Evolutionary conservation across 2,888 invertebrate species (phyloP).

Genomic region (Tuberolachnus salignus): DNA sequence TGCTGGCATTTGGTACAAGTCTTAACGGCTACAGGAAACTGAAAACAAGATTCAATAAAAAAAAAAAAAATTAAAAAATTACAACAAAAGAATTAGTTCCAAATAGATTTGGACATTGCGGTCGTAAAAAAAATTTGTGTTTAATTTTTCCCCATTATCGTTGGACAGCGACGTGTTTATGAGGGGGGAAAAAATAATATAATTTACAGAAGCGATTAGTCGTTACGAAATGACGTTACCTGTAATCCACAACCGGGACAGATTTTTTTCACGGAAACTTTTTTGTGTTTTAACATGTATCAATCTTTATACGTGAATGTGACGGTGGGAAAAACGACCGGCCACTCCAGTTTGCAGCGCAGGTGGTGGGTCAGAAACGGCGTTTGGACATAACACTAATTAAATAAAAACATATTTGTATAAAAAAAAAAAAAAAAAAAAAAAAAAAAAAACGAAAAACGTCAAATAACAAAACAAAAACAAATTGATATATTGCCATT

Average conservation of each 20-base stretch:
- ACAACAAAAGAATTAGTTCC: too few species aligned
- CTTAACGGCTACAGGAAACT: conserved; percentile 86
- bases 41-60: conserved; percentile 58
- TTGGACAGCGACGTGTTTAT: too few species aligned
- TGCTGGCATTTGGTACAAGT: conserved; percentile 79
- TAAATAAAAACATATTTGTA: background rate
- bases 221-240: conserved; percentile 19
- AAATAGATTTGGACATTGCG: background rate
- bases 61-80: conserved; percentile 53
- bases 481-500: conserved; percentile 20
- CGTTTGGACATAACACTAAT: background rate
- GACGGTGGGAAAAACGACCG: background rate
- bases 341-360: background rate
- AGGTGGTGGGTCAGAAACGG: background rate
- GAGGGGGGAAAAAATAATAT: too few species aligned
- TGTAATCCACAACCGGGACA: conserved; percentile 53
- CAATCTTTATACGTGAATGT: background rate
- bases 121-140: too few species aligned
- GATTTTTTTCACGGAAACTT: conserved; percentile 49
- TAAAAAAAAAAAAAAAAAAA: too few species aligned
- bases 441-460: background rate
- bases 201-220: too few species aligned
- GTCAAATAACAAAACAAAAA: background rate
- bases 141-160: too few species aligned
- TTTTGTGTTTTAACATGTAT: conserved; percentile 55